These are phyloP conservation scores for Silurus lanzhouensis DNA, from an alignment of 2,797 vertebrate species.

Conservation along the genomic window DNA sequence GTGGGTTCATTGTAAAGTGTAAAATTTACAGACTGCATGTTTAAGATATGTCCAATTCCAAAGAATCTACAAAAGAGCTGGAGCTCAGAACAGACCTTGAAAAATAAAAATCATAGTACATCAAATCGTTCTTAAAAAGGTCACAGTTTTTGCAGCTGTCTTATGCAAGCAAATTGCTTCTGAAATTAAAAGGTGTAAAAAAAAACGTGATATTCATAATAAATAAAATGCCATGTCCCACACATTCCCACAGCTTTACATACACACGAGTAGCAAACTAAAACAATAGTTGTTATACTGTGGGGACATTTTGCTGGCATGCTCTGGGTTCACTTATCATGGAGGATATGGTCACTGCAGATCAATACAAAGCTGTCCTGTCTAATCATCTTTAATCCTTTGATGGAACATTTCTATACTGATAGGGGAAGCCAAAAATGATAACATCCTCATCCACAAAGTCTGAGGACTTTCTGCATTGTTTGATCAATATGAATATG, in stretches of 20 bases:
- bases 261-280: background rate
- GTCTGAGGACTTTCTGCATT: background rate
- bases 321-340: background rate
- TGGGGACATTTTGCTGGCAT: background rate
- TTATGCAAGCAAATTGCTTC: background rate
- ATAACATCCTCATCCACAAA: background rate
- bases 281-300: background rate
- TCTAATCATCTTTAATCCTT: background rate
- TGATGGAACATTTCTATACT: background rate
- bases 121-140: background rate
- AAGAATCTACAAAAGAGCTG: background rate
- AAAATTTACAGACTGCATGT: conserved; percentile 5
- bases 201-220: background rate
- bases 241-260: background rate
- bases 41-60: background rate
- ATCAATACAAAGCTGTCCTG: background rate
- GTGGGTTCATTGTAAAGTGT: background rate
- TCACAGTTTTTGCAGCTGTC: background rate
- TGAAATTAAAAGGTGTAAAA: background rate
- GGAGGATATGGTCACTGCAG: too few relatives aligned
- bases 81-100: background rate
- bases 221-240: background rate
- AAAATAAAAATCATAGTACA: background rate
- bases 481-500: background rate
- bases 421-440: background rate